Conservation (phyloP, 2,888 invertebrate genomes). For the Morpho achilles region DNA sequence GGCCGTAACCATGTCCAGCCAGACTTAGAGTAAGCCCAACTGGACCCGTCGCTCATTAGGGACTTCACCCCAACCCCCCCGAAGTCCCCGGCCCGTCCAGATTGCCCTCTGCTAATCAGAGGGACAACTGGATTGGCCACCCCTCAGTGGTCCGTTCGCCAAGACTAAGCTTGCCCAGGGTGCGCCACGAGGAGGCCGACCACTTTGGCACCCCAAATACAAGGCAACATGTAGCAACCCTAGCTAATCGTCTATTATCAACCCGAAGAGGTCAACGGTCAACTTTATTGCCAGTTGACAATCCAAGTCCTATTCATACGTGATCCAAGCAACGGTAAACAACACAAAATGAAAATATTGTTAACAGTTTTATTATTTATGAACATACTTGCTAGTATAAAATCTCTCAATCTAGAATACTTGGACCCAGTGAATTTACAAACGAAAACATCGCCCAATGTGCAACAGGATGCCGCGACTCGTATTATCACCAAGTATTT, state of each 20-base stretch:
- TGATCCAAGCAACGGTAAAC: not conserved
- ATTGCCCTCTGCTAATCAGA: no score
- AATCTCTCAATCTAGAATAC: conserved; percentile 52
- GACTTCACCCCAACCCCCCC: no score
- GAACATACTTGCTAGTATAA: conserved; percentile 11
- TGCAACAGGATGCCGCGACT: conserved; percentile 47
- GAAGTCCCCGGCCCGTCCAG: no score
- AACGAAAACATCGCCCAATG: conserved; percentile 41
- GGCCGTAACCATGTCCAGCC: no score
- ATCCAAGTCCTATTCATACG: conserved; percentile 8
- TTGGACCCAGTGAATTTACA: conserved; percentile 57
- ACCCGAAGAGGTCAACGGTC: conserved; percentile 17
- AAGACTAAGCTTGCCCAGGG: no score
- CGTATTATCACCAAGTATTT: conserved; percentile 45
- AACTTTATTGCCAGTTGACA: conserved; percentile 1
- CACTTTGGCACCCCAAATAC: no score
- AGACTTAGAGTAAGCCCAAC: no score
- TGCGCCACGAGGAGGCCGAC: no score
- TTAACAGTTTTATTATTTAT: conserved; percentile 14
- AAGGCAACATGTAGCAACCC: conserved; percentile 2
- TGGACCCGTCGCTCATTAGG: no score
- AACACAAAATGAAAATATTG: conserved; percentile 20
- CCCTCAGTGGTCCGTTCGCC: no score
- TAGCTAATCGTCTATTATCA: conserved; percentile 19
- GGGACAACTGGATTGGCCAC: no score